Conservation (phyloP, 2,888 invertebrate species). For the Drosophila paramelanica region DNA sequence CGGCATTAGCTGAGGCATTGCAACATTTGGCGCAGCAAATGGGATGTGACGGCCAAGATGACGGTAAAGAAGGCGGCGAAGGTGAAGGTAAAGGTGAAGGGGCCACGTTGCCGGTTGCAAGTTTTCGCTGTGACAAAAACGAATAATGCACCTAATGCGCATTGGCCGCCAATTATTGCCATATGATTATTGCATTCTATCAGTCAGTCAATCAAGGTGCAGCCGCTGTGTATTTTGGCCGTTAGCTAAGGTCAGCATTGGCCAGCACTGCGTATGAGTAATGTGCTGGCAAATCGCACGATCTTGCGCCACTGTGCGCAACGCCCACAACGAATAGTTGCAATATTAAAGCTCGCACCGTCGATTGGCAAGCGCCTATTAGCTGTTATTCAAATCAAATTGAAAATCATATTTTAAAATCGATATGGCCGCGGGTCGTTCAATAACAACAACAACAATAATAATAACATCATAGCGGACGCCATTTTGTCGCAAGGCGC, state of each 20-base stretch:
- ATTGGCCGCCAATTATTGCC: conserved; percentile 48
- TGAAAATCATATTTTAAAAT: conserved; percentile 30
- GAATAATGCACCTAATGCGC: conserved; percentile 31
- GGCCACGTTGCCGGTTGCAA: conserved; percentile 13
- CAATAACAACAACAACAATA: conserved; percentile 13
- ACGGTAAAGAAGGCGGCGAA: not conserved
- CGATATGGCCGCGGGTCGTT: conserved; percentile 46
- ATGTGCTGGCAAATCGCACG: conserved; percentile 24
- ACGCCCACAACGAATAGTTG: conserved; percentile 49
- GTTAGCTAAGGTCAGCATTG: conserved; percentile 56
- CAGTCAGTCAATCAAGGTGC: conserved; percentile 56
- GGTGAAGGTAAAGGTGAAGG: not conserved
- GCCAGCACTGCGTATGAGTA: conserved; percentile 63
- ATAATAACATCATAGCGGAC: not conserved
- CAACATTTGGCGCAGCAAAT: conserved; percentile 64
- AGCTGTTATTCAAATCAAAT: conserved; percentile 22
- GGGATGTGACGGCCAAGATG: conserved; percentile 52
- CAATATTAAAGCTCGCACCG: conserved; percentile 27
- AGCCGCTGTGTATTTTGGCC: conserved; percentile 46
- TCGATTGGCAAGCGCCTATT: conserved; percentile 23
- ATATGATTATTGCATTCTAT: conserved; percentile 42
- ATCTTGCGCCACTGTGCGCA: conserved; percentile 50
- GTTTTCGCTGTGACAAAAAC: conserved; percentile 24
- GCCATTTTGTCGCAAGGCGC: conserved; percentile 42
- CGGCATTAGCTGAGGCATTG: conserved; percentile 54